These are phyloP conservation scores for Acholoe squamosa DNA, from an alignment of 2,888 invertebrate species.

Conservation along the genomic window DNA sequence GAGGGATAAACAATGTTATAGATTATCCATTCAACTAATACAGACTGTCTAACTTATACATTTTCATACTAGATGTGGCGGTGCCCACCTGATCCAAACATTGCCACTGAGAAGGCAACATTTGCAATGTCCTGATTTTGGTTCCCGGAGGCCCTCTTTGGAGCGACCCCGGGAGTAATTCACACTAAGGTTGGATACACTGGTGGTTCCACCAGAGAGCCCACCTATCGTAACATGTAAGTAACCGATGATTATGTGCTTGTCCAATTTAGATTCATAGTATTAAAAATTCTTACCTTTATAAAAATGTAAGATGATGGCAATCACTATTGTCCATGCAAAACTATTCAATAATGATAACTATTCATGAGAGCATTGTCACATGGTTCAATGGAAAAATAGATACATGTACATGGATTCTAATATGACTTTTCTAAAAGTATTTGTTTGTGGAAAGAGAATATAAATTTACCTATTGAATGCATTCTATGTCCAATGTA, in stretches of 20 bases:
- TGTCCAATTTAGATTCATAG: neutral
- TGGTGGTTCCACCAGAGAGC: conserved; percentile 91
- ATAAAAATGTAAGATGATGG: too few species aligned
- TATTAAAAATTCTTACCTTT: neutral
- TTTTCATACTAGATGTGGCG: neutral
- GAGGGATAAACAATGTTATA: too few species aligned
- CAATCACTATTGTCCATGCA: too few species aligned
- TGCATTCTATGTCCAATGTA: too few species aligned
- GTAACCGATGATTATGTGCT: conserved; percentile 79
- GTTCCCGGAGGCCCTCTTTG: conserved; percentile 80
- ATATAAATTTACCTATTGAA: too few species aligned
- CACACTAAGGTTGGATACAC: conserved; percentile 97
- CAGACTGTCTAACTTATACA: neutral
- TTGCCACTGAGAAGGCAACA: conserved; percentile 72
- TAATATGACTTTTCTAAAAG: too few species aligned
- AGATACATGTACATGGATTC: too few species aligned
- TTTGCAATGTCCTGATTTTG: conserved; percentile 81
- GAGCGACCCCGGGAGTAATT: conserved; percentile 88
- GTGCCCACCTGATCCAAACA: neutral
- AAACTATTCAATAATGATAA: too few species aligned
- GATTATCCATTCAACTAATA: neutral
- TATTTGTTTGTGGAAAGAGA: too few species aligned
- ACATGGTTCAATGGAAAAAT: too few species aligned
- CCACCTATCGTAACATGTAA: conserved; percentile 94
- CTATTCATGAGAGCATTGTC: too few species aligned